phyloP scores from a whole-genome alignment of 1,140 invertebrate genomes.

The Carposina sasakii region DNA sequence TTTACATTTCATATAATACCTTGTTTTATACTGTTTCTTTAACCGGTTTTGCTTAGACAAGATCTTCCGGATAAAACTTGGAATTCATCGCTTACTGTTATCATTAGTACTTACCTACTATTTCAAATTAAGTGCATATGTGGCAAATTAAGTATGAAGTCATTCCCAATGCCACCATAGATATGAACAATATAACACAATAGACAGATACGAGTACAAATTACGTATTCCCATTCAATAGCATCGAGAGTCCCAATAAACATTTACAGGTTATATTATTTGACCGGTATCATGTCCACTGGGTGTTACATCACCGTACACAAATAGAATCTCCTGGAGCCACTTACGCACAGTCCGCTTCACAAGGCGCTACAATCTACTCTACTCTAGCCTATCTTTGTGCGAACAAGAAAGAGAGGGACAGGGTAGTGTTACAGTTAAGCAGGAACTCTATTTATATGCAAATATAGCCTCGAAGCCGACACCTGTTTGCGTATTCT shows the following conservation, averaged over 20 bases:
- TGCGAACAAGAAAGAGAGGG: slow-evolving; percentile 52
- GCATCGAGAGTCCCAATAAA: slow-evolving; percentile 27
- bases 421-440: slow-evolving; percentile 65
- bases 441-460: slow-evolving; percentile 73
- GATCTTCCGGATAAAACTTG: no score
- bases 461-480: slow-evolving; percentile 69
- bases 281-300: slow-evolving; percentile 38
- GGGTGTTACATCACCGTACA: slow-evolving; percentile 58
- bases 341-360: slow-evolving; percentile 45
- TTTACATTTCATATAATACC: slow-evolving; percentile 16
- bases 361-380: slow-evolving; percentile 49
- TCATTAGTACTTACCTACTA: no score
- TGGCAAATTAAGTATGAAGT: no score
- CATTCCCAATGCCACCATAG: no score
- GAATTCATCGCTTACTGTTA: no score
- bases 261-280: no score
- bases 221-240: no score
- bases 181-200: no score
- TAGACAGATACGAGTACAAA: no score
- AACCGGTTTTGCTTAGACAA: no score
- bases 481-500: slow-evolving; percentile 72
- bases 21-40: slow-evolving; percentile 20
- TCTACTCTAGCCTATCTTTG: slow-evolving; percentile 40
- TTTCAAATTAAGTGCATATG: no score
- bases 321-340: slow-evolving; percentile 66